phyloP scores from a whole-genome alignment of 2,113 vertebrate genomes.

The Collichthys lucidus region DNA sequence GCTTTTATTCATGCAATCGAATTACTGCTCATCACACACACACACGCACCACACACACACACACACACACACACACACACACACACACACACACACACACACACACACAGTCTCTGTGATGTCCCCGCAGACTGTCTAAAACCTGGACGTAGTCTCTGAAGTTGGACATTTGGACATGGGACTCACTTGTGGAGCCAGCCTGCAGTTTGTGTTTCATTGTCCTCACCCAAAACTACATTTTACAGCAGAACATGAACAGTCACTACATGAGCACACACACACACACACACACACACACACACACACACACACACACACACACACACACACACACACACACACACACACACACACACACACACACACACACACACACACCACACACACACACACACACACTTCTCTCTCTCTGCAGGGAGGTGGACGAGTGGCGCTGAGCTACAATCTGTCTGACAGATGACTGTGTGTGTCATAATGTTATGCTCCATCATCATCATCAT shows the following conservation, averaged over 20 bases:
- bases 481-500: constrained; percentile 35
- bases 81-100: constrained; percentile 2
- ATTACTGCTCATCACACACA: constrained; percentile 30
- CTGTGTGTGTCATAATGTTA: constrained; percentile 14
- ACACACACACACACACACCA: too few species aligned
- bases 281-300: background rate
- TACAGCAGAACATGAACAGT: background rate
- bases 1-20: constrained; percentile 44
- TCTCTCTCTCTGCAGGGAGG: background rate
- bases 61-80: constrained; percentile 10
- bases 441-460: constrained; percentile 5
- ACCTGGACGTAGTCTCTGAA: too few species aligned
- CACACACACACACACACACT: background rate
- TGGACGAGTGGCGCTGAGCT: background rate
- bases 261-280: background rate
- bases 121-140: too few species aligned
- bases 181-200: too few species aligned
- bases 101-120: too few species aligned
- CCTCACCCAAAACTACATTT: background rate
- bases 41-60: background rate
- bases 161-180: too few species aligned
- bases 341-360: background rate
- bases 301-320: background rate
- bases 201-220: too few species aligned
- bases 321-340: too few species aligned